Evolutionary conservation across 2,113 vertebrate species (phyloP).

Genomic region (Cololabis saira): DNA sequence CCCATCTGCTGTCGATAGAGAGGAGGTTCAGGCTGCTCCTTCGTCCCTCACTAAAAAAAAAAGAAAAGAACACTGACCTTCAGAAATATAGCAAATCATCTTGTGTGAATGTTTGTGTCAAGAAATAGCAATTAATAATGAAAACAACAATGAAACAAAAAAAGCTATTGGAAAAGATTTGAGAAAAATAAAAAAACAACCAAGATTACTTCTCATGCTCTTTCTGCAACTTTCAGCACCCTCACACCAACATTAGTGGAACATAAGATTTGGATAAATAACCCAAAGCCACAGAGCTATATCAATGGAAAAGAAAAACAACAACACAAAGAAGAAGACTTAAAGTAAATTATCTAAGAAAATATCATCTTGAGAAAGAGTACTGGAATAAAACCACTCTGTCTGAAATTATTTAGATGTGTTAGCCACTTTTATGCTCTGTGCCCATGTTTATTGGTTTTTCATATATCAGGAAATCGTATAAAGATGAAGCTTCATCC

Average conservation of each 20-base stretch:
- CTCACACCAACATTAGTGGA: no score
- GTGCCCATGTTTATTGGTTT: not conserved
- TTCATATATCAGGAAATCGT: constrained; percentile 4
- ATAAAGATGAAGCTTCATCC: not conserved
- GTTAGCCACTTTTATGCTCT: not conserved
- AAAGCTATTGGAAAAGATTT: no score
- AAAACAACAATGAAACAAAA: not conserved
- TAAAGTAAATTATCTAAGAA: not conserved
- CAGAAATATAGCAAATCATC: not conserved
- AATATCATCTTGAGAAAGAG: not conserved
- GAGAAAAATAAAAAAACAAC: no score
- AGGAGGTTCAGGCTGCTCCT: constrained; percentile 12
- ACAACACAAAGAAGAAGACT: not conserved
- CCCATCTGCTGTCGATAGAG: constrained; percentile 54
- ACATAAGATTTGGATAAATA: no score
- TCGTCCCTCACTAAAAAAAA: no score
- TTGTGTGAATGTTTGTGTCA: no score
- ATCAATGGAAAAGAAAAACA: no score
- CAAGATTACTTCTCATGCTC: no score
- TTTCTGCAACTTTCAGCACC: no score
- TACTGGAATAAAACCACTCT: not conserved
- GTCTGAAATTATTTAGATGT: not conserved
- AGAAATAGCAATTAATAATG: not conserved
- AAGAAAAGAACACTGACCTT: not conserved
- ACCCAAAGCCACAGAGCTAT: no score